Base-by-base conservation (phyloP, 2,797 vertebrate species). In the Hippocampus kuda region DNA sequence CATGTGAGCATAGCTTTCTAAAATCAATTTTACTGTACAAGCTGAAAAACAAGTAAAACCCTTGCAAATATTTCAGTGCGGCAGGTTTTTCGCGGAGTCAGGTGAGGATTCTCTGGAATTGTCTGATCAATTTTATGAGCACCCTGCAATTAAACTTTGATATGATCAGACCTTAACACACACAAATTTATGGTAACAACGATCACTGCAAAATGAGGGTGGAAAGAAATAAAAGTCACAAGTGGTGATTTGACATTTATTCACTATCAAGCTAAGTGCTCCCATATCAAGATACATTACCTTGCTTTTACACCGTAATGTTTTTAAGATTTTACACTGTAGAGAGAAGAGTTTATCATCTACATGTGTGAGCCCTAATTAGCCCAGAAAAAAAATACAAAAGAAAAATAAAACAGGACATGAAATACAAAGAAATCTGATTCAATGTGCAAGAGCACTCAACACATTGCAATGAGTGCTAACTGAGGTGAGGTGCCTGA, bases 191-290 rank as follows among this genome's bases (percentile, higher is more conserved):
- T 38, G 6, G 34, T 48, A 13, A 56, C 24, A 26, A 3, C 11
- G 9, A 30, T 59, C 26, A 6, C 56, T 59, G 5, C 11, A 59
- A 27, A 64, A 60, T 5, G 2, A 30, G 3, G 5, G 0, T 22
- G 65, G 4, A 38, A 61, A 70, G 3, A 57, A 44, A 64, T 69
- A 61, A 54, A 71, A 77, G 75, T 15, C 70, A 82, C 65, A 41
- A 34, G 5, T 46, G n/a, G 34, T 80, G 88, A 89, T 89, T 81
- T 85, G 84, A 91, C 80, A 79, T 93, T 92, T 93, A 92, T 92
- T 93, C 84, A 91, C 88, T 91, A 90, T 89, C 87, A 92, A 90
- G 90, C 90, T 90, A 93, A 91, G 91, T 92, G 90, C 90, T 91
- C 89, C 88, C 84, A 88, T 89, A 87, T 90, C 89, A 90, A 86